Conservation (phyloP, 2,797 vertebrate species). For the Urosaurus nigricauda region DNA sequence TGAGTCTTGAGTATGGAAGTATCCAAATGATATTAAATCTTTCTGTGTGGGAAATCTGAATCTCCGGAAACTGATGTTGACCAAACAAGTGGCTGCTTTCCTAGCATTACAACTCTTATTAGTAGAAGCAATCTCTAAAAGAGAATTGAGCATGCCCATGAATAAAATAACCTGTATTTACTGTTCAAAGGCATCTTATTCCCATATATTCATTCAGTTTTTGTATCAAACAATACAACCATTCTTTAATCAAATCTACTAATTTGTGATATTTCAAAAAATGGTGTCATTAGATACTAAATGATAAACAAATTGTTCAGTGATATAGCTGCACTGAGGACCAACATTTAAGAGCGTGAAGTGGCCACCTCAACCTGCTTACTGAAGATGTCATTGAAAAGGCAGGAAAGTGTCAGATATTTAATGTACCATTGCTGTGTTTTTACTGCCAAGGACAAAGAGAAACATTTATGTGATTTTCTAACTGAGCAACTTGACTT, state of each 20-base stretch:
- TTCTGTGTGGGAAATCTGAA: not conserved
- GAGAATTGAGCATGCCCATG: not conserved
- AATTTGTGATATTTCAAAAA: not conserved
- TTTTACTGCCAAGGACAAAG: not conserved
- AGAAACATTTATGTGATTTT: not conserved
- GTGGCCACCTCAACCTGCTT: not conserved
- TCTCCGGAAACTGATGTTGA: not conserved
- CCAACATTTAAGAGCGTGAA: not conserved
- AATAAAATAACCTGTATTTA: not conserved
- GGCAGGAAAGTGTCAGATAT: not conserved
- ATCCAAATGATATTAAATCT: not conserved
- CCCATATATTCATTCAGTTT: not conserved
- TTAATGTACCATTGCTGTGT: not conserved
- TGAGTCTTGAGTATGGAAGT: not conserved
- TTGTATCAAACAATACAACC: not conserved
- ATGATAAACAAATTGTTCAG: not conserved
- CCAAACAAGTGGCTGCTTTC: not conserved
- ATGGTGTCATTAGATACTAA: not conserved
- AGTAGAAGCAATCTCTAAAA: not conserved
- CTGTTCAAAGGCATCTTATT: not conserved
- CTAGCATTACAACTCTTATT: no score
- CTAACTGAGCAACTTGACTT: not conserved
- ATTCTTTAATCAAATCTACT: conserved; percentile 11
- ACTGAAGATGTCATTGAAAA: not conserved
- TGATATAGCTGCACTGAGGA: not conserved